Base-by-base conservation (phyloP, 2,888 invertebrate species). In the Tachystola acroxantha region DNA sequence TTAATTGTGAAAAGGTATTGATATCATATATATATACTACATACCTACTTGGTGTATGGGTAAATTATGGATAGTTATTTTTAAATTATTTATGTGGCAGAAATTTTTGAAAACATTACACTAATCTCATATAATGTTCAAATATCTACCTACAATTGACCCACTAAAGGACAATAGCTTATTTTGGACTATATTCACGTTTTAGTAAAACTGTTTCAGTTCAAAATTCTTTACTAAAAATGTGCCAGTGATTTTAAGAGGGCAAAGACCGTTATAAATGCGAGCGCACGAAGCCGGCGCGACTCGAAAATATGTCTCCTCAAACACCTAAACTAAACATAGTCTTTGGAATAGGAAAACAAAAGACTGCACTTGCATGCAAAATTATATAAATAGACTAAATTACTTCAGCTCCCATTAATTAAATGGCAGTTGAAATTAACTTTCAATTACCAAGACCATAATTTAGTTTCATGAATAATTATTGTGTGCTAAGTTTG, bases 231-330 rank as follows among this genome's bases (percentile, higher is more conserved):
- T 32, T 39, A 36, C 32, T 40, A 40, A 57, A 64, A 68, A 64
- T 70, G 64, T 76, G 72, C 66, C 64, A 71, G 69, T 70, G 64
- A 65, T 68, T 77, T 71, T 68, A 67, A 71, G 63, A 66, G 81
- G 64, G 77, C 71, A 75, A 71, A 71, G 71, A 64, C 67, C 73
- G 67, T 45, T 81, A 79, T 81, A 59, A 81, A 86, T 86, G 85
- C 85, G 68, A 66, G 73, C 64, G 71, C 85, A 86, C 85, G 85
- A 59, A 67, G 63, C 60, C 53, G 69, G 29, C 35, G 33, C 16
- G 12, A 19, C 31, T 7, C 70, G 64, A 73, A 81, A 77, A 76
- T 78, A 76, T 82, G 76, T 77, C 63, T 64, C 64, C 50, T 53
- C 80, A 79, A 80, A 81, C 75, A 76, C 59, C 56, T 62, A 52